Evolutionary conservation across 2,113 vertebrate genomes (phyloP).

Genomic region (Sturnira hondurensis): DNA sequence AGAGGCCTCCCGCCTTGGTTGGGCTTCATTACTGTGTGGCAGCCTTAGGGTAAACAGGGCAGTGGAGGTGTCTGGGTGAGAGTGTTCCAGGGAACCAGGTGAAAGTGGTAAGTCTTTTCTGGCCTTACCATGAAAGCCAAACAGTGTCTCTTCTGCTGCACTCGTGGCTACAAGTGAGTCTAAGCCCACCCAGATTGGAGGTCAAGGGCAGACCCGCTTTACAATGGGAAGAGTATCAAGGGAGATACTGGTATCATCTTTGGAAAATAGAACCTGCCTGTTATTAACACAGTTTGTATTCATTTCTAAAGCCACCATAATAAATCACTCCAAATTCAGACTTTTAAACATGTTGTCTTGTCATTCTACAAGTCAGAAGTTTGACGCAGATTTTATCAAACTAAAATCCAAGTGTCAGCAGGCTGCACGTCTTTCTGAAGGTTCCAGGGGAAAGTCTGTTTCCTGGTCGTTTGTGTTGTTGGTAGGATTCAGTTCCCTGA

Average conservation of each 20-base stretch:
- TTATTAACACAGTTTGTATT: not conserved
- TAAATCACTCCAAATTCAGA: not conserved
- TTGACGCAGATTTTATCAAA: not conserved
- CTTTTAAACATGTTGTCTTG: not conserved
- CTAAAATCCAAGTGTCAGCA: not conserved
- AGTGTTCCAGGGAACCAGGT: not conserved
- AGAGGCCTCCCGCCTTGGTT: not conserved
- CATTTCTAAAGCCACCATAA: not conserved
- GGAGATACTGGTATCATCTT: not conserved
- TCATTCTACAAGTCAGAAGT: not conserved
- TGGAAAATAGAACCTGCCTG: not conserved
- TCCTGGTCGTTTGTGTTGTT: not conserved
- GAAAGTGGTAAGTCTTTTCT: not conserved
- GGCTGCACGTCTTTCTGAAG: not conserved
- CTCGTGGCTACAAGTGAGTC: not conserved
- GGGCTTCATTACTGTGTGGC: not conserved
- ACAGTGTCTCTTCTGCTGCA: not conserved
- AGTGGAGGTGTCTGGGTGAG: not conserved
- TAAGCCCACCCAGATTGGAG: not conserved
- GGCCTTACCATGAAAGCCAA: not conserved
- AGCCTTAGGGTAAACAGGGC: not conserved
- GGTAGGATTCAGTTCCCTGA: not conserved
- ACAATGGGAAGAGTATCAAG: not conserved
- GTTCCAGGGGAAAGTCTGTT: not conserved
- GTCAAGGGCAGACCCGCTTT: not conserved